Conservation (phyloP, 1,140 invertebrate genomes). For the Sitophilus oryzae region DNA sequence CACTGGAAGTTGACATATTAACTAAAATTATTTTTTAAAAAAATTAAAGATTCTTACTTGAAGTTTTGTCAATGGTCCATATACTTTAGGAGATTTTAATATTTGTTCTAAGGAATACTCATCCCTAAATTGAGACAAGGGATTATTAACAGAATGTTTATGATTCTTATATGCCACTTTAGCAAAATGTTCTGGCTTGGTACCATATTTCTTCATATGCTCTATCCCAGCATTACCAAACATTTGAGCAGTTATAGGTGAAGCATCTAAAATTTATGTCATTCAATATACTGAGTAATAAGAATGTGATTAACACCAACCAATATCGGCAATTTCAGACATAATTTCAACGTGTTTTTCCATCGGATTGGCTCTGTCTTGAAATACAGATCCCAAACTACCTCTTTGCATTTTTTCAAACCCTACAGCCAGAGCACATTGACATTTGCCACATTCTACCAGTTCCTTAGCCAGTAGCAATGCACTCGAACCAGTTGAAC, state of each 20-base stretch:
- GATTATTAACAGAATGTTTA: slow-evolving; percentile 93
- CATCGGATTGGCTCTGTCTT: slow-evolving; percentile 88
- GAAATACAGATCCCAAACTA: slow-evolving; percentile 73
- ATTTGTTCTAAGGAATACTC: slow-evolving; percentile 88
- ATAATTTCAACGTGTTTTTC: slow-evolving; percentile 88
- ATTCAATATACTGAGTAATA: neutral
- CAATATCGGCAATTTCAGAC: slow-evolving; percentile 73
- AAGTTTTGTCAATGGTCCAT: slow-evolving; percentile 86
- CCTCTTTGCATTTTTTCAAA: slow-evolving; percentile 98
- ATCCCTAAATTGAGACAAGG: slow-evolving; percentile 87
- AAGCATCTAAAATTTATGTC: slow-evolving; percentile 43
- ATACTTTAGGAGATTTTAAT: slow-evolving; percentile 75
- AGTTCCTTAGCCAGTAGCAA: slow-evolving; percentile 86
- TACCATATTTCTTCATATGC: slow-evolving; percentile 97
- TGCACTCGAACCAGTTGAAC: slow-evolving; percentile 92
- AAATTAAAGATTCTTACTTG: slow-evolving; percentile 46
- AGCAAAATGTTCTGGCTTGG: slow-evolving; percentile 86
- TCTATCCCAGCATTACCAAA: slow-evolving; percentile 95
- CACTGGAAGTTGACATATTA: slow-evolving; percentile 48
- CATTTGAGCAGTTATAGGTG: slow-evolving; percentile 88
- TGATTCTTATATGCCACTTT: slow-evolving; percentile 99
- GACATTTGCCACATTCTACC: slow-evolving; percentile 73
- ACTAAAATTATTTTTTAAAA: neutral
- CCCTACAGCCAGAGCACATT: slow-evolving; percentile 88
- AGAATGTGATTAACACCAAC: neutral